Conservation (phyloP, 2,113 vertebrate species). For the Epinephelus moara region DNA sequence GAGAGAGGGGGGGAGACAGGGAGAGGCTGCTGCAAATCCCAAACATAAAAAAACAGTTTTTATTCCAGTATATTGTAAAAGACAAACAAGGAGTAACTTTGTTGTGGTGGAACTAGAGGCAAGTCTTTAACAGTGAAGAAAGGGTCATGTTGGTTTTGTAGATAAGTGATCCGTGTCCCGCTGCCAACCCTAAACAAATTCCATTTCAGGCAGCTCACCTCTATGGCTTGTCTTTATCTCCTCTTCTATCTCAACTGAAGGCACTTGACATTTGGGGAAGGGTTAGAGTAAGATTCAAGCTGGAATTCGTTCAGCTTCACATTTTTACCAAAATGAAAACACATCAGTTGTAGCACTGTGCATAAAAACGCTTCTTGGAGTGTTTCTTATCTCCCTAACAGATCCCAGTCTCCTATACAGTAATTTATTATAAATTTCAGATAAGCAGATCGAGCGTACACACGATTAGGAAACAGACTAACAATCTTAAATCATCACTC, state of each 20-base stretch:
- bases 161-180: constrained; percentile 82
- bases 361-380: constrained; percentile 22
- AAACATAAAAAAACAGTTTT: constrained; percentile 40
- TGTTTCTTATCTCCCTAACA: constrained; percentile 49
- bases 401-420: constrained; percentile 42
- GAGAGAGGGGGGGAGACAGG: neutral
- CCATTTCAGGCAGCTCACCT: constrained; percentile 84
- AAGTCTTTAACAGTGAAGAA: constrained; percentile 72
- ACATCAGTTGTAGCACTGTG: constrained; percentile 27
- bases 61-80: constrained; percentile 68
- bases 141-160: constrained; percentile 81
- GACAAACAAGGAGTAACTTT: constrained; percentile 79
- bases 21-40: constrained; percentile 46
- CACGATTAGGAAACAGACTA: constrained; percentile 43
- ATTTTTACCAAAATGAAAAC: constrained; percentile 65
- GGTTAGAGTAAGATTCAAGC: constrained; percentile 57
- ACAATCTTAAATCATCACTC: constrained; percentile 54
- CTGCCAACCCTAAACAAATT: constrained; percentile 87
- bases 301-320: constrained; percentile 62
- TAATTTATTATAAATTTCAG: constrained; percentile 55
- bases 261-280: constrained; percentile 73
- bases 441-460: constrained; percentile 36
- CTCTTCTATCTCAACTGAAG: constrained; percentile 76
- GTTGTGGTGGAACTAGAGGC: constrained; percentile 71
- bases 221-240: constrained; percentile 75